These are phyloP conservation scores for Nesidiocoris tenuis DNA, from an alignment of 2,888 invertebrate genomes.

Conservation along the genomic window DNA sequence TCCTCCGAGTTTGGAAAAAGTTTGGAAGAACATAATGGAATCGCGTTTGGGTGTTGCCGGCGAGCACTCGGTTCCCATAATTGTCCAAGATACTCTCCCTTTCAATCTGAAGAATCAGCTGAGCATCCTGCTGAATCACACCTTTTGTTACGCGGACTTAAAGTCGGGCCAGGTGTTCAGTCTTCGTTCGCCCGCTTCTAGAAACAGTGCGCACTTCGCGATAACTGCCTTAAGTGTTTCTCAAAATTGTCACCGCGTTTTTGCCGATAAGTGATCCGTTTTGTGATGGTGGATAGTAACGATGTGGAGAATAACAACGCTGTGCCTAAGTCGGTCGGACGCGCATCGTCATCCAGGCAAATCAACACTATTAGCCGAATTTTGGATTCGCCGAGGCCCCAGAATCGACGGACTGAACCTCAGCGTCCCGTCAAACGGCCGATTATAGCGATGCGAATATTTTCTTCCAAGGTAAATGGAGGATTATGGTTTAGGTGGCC, in stretches of 20 bases:
- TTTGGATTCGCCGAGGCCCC: not conserved
- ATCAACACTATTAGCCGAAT: not conserved
- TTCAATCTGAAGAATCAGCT: not conserved
- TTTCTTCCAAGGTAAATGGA: constrained; percentile 6
- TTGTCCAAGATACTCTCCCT: constrained; percentile 19
- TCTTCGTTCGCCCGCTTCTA: not conserved
- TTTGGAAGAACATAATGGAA: not conserved
- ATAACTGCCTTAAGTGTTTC: no score
- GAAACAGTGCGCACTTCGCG: not conserved
- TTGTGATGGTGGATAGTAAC: not conserved
- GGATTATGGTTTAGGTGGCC: not conserved
- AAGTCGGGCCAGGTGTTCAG: constrained; percentile 3
- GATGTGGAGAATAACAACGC: constrained; percentile 28
- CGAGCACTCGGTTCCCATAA: constrained; percentile 29
- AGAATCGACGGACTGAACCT: not conserved
- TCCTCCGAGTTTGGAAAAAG: not conserved
- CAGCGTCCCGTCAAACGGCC: not conserved
- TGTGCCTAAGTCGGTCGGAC: not conserved
- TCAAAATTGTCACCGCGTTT: no score
- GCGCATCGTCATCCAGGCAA: not conserved
- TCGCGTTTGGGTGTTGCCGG: not conserved
- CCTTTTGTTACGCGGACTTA: constrained; percentile 12
- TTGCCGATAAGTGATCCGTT: no score
- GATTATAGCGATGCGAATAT: constrained; percentile 15
- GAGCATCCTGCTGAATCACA: constrained; percentile 19